Base-by-base conservation (phyloP, 1,140 invertebrate genomes). In the Leguminivora glycinivorella region DNA sequence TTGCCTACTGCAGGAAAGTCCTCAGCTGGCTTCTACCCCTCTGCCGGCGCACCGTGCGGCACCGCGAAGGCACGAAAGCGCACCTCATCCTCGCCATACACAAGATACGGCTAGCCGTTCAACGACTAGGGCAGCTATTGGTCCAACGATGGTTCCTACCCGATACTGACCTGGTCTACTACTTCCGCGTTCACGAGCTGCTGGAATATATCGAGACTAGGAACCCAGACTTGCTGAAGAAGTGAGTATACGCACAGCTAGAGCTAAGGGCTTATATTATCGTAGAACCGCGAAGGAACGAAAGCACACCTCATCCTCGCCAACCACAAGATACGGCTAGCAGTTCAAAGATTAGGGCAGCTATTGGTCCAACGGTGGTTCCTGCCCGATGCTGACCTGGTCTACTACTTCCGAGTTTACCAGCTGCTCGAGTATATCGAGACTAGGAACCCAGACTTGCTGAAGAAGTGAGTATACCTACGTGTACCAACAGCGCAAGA, bases 51-150 rank as follows among this genome's bases (percentile, higher is more conserved):
- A 93, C 93, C 4, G 95, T 97, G 0, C 92, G 91, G 0, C 82
- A 90, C 19, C 89, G 96, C 70, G 96, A 97, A 85, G 84, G 83
- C 69, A 94, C 94, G 0, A 97, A 97, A 87, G 94, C 95, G 0
- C 78, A 93, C 3, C 58, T 94, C 0, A 93, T 96, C 10, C 83
- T 92, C 26, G 85, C 91, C 10, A 79, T 94, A 0, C 94, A 97
- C 77, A 93, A 92, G 76, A 75, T 96, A 12, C 92, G 96, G 68
- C 43, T 94, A 25, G 94, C 93, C 0, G 95, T 94, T 73, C 85
- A 90, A 43, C 82, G 86, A 43, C 82, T 97, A 4, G 95, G 92
- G 0, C 74, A 91, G 14, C 73, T 94, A 22, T 92, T 97, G 87
- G 92, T 93, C 0, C 73, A 80, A 1, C 92, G 95, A 73, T 95